These are phyloP conservation scores for Rhadinocentrus ornatus DNA, from an alignment of 2,797 vertebrate genomes.

Conservation along the genomic window DNA sequence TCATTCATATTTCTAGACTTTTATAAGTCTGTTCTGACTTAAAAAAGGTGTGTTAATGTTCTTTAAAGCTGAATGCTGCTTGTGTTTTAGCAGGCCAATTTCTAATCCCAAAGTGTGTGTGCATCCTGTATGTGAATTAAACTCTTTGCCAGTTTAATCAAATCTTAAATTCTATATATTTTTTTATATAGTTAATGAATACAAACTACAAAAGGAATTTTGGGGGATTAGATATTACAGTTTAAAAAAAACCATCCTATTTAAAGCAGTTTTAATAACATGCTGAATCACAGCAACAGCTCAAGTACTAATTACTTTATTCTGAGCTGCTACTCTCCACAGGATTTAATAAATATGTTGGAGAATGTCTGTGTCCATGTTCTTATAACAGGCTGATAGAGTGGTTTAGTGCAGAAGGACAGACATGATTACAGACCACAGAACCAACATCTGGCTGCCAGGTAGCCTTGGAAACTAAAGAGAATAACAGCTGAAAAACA, in stretches of 20 bases:
- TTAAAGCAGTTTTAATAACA: no score
- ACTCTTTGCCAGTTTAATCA: no score
- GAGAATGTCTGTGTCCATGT: constrained; percentile 15
- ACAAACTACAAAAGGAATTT: no score
- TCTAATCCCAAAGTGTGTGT: no score
- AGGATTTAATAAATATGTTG: constrained; percentile 19
- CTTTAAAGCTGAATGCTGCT: background rate
- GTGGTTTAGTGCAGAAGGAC: constrained; percentile 26
- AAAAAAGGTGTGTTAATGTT: constrained; percentile 2
- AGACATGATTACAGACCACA: constrained; percentile 43
- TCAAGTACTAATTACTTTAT: no score
- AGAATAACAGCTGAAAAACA: constrained; percentile 52
- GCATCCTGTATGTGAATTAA: no score
- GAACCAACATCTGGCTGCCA: constrained; percentile 66
- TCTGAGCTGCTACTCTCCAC: constrained; percentile 5
- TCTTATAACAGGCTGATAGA: constrained; percentile 37
- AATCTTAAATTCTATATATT: no score
- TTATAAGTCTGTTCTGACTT: background rate
- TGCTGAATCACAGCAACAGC: no score
- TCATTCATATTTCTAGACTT: background rate
- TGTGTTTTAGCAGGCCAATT: background rate
- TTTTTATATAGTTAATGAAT: no score
- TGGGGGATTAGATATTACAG: no score
- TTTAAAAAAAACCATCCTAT: no score
- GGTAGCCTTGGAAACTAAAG: constrained; percentile 61